Evolutionary conservation across 2,888 invertebrate genomes (phyloP).

Genomic region (Gibbula magus): DNA sequence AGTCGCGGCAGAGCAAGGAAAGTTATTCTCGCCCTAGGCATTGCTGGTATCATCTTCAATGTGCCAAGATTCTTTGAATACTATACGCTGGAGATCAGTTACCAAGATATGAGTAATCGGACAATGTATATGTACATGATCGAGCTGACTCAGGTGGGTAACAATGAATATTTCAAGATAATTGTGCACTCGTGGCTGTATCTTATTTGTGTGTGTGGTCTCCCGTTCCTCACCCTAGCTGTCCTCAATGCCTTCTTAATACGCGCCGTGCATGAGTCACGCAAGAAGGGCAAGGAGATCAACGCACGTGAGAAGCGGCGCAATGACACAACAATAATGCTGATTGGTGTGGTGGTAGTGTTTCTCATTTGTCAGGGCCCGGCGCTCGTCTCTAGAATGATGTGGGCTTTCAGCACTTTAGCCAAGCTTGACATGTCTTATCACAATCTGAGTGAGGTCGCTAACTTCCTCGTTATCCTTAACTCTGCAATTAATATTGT

Average conservation of each 20-base stretch:
- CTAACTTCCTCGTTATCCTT: conserved; percentile 72
- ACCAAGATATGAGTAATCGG: conserved; percentile 39
- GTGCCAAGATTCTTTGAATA: conserved; percentile 73
- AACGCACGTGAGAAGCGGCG: conserved; percentile 71
- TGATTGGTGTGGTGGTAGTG: conserved; percentile 74
- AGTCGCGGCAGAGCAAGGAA: conserved; percentile 64
- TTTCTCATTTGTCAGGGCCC: conserved; percentile 75
- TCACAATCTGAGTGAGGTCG: conserved; percentile 71
- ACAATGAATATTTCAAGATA: conserved; percentile 59
- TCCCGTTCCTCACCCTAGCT: conserved; percentile 72
- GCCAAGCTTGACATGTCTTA: conserved; percentile 41
- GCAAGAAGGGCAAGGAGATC: conserved; percentile 66
- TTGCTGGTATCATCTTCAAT: conserved; percentile 69
- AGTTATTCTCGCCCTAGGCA: conserved; percentile 61
- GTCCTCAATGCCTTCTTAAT: conserved; percentile 73
- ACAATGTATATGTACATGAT: conserved; percentile 42
- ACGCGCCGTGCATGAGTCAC: conserved; percentile 69
- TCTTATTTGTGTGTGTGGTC: conserved; percentile 71
- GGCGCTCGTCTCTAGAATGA: conserved; percentile 72
- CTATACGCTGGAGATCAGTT: conserved; percentile 45
- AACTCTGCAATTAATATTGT: conserved; percentile 75
- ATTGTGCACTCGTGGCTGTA: conserved; percentile 73
- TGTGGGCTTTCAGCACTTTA: conserved; percentile 68
- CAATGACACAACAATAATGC: conserved; percentile 75
- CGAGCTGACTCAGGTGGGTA: conserved; percentile 64